Evolutionary conservation across 2,797 vertebrate genomes (phyloP).

Genomic region (Hyperoplus immaculatus): DNA sequence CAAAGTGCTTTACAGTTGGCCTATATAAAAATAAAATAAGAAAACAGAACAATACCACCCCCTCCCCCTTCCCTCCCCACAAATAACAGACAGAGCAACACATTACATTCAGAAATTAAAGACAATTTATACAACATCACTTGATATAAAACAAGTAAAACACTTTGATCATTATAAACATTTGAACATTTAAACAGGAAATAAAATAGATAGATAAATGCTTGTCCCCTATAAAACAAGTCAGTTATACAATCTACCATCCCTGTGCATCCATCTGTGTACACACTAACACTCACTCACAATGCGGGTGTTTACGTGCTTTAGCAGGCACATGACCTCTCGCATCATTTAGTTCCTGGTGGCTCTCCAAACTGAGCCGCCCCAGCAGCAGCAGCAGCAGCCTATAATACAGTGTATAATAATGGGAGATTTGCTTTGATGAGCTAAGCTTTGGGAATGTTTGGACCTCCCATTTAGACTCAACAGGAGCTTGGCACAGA

Average conservation of each 20-base stretch:
- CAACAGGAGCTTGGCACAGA: slow-evolving; percentile 87
- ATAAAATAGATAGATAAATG: too few species aligned
- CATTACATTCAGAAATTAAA: too few species aligned
- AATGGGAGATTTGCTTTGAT: slow-evolving; percentile 86
- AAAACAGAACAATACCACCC: too few species aligned
- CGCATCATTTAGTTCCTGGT: slow-evolving; percentile 63
- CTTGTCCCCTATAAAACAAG: too few species aligned
- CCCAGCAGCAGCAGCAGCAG: slow-evolving; percentile 52
- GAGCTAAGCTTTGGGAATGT: slow-evolving; percentile 82
- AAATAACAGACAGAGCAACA: too few species aligned
- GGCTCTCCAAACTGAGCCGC: slow-evolving; percentile 60
- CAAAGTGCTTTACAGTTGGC: too few species aligned
- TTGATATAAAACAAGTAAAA: too few species aligned
- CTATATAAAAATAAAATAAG: too few species aligned
- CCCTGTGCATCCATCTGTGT: slow-evolving; percentile 27
- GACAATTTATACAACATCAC: too few species aligned
- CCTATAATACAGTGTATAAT: slow-evolving; percentile 75
- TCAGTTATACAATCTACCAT: neutral
- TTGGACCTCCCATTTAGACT: slow-evolving; percentile 88
- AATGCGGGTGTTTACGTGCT: slow-evolving; percentile 47
- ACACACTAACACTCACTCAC: neutral
- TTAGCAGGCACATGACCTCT: slow-evolving; percentile 48
- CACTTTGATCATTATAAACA: too few species aligned
- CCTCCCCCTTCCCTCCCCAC: too few species aligned
- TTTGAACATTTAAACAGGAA: too few species aligned